Conservation (phyloP, 2,888 invertebrate species). For the Eupelmus urozonus region DNA sequence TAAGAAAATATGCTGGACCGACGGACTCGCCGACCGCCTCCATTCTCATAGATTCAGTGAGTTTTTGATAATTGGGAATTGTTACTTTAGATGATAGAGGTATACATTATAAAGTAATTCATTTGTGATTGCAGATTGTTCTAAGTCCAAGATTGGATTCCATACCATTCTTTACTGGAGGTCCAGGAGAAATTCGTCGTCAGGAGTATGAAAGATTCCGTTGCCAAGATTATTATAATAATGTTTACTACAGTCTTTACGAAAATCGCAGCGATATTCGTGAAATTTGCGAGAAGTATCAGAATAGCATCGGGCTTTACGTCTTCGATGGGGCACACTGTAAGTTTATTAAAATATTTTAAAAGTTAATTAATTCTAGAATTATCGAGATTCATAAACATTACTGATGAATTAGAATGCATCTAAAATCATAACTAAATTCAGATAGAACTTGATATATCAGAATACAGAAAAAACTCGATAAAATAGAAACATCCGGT, state of each 20-base stretch:
- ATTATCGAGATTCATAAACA: too few relatives aligned
- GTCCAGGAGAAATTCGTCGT: conserved; percentile 81
- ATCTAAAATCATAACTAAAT: too few relatives aligned
- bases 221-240: conserved; percentile 88
- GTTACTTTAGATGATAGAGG: too few relatives aligned
- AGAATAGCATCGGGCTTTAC: conserved; percentile 91
- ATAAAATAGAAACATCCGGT: too few relatives aligned
- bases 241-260: conserved; percentile 71
- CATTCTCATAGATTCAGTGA: conserved; percentile 94
- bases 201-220: conserved; percentile 88
- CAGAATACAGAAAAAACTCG: too few relatives aligned
- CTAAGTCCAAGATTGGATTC: conserved; percentile 89
- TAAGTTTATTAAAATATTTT: conserved; percentile 78
- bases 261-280: conserved; percentile 78
- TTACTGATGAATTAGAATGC: too few relatives aligned
- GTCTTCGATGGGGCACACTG: conserved; percentile 90
- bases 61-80: conserved; percentile 61
- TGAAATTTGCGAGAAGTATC: conserved; percentile 89
- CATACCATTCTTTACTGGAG: conserved; percentile 88
- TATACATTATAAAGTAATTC: not conserved
- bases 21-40: conserved; percentile 88
- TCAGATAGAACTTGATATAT: too few relatives aligned
- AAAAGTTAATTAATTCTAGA: conserved; percentile 3
- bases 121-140: conserved; percentile 80
- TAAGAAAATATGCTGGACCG: conserved; percentile 86